Percentiles rank a stretch among this genome's conserved stretches.
Evolutionary conservation across 1,140 invertebrate genomes (phyloP).

Genomic region (Tetranychus cinnabarinus): DNA sequence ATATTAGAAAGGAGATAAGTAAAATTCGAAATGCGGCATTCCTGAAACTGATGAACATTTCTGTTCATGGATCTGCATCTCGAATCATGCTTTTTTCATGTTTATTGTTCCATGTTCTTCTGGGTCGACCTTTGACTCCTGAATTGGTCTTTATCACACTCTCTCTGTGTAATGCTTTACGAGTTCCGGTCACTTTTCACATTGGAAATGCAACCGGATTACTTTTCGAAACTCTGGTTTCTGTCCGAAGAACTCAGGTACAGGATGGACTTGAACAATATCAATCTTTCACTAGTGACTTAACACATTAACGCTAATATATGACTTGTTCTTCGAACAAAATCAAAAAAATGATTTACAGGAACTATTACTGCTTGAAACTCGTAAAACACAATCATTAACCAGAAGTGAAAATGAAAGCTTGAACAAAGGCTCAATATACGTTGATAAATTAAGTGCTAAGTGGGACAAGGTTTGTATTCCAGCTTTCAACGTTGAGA

Average conservation of each 20-base stretch:
- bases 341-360: too few species aligned
- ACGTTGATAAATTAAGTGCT: background rate
- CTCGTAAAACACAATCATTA: too few species aligned
- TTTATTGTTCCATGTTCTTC: background rate
- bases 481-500: background rate
- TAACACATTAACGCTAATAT: too few species aligned
- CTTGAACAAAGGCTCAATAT: background rate
- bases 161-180: background rate
- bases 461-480: background rate
- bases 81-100: background rate
- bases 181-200: background rate
- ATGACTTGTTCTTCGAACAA: too few species aligned
- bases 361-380: too few species aligned
- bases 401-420: too few species aligned
- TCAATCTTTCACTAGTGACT: background rate
- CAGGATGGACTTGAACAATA: background rate
- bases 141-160: background rate
- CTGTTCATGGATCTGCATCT: background rate
- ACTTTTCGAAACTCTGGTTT: background rate
- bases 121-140: background rate
- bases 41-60: background rate
- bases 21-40: background rate
- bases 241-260: background rate
- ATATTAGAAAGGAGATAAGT: background rate
- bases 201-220: background rate